Evolutionary conservation across 1,140 invertebrate genomes (phyloP).

Genomic region (Drosophila carrolli): DNA sequence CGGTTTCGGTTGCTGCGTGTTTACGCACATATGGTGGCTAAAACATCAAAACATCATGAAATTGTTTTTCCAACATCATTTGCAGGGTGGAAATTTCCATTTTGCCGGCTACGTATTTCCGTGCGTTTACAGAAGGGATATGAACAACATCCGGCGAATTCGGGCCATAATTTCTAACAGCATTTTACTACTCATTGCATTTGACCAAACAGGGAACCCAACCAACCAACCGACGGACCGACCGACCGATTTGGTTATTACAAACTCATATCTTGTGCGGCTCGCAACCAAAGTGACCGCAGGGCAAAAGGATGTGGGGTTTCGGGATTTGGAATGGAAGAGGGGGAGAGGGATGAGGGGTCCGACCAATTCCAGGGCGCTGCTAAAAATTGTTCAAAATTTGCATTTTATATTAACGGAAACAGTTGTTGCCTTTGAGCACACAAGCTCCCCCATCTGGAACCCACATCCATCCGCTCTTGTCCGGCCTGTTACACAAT

Average conservation of each 20-base stretch:
- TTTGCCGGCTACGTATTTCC: constrained; percentile 67
- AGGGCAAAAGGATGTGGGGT: constrained; percentile 41
- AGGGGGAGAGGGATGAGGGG: neutral
- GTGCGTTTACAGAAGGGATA: constrained; percentile 80
- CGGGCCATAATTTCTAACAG: constrained; percentile 76
- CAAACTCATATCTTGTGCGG: constrained; percentile 77
- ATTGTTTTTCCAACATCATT: constrained; percentile 81
- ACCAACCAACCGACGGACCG: constrained; percentile 16
- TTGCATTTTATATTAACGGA: constrained; percentile 84
- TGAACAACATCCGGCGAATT: constrained; percentile 79
- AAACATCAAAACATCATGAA: constrained; percentile 80
- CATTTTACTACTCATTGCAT: constrained; percentile 82
- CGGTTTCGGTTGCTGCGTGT: constrained; percentile 27
- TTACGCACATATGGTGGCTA: constrained; percentile 69
- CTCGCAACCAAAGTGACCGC: constrained; percentile 72
- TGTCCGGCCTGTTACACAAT: constrained; percentile 63
- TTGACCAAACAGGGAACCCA: constrained; percentile 60
- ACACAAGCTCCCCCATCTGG: constrained; percentile 38
- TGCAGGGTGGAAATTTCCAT: constrained; percentile 55
- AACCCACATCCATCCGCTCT: constrained; percentile 29
- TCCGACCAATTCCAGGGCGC: constrained; percentile 43
- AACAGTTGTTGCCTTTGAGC: constrained; percentile 82
- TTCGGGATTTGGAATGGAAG: neutral
- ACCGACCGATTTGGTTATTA: constrained; percentile 74
- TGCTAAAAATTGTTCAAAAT: constrained; percentile 77